These are phyloP conservation scores for Meloidogyne floridensis DNA, from an alignment of 1,140 invertebrate genomes.

Conservation along the genomic window DNA sequence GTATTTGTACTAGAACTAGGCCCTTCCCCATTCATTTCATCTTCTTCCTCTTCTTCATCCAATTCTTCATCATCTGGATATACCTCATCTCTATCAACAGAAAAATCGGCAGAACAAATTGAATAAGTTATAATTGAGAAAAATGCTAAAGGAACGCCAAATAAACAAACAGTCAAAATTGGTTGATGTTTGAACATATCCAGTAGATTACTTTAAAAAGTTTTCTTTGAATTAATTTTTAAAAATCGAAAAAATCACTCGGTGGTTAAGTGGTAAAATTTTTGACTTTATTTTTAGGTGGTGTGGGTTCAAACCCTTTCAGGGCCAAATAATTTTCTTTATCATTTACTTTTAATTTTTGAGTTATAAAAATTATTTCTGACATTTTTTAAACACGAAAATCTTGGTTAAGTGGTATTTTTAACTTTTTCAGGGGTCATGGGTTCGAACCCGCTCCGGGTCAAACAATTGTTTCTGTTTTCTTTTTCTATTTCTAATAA, in stretches of 20 bases:
- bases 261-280: not conserved
- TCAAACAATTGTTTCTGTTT: too few relatives aligned
- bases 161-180: conserved; percentile 81
- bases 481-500: not conserved
- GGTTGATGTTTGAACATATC: conserved; percentile 70
- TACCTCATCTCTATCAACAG: conserved; percentile 83
- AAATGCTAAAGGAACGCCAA: conserved; percentile 81
- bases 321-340: not conserved
- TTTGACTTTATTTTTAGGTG: not conserved
- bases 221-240: not conserved
- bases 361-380: too few relatives aligned
- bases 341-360: not conserved
- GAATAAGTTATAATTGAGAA: conserved; percentile 89
- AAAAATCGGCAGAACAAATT: conserved; percentile 86
- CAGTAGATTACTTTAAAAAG: conserved; percentile 45
- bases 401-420: too few relatives aligned
- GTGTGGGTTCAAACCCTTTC: not conserved
- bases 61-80: conserved; percentile 71
- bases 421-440: too few relatives aligned
- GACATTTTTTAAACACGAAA: too few relatives aligned
- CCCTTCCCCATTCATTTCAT: conserved; percentile 25
- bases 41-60: conserved; percentile 42
- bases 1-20: not conserved
- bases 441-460: too few relatives aligned
- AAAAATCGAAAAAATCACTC: too few relatives aligned